A percentile compares a stretch with the other conserved stretches of the same genome.
Evolutionary conservation across 1,140 invertebrate genomes (phyloP).

Genomic region (Drosophila miranda): DNA sequence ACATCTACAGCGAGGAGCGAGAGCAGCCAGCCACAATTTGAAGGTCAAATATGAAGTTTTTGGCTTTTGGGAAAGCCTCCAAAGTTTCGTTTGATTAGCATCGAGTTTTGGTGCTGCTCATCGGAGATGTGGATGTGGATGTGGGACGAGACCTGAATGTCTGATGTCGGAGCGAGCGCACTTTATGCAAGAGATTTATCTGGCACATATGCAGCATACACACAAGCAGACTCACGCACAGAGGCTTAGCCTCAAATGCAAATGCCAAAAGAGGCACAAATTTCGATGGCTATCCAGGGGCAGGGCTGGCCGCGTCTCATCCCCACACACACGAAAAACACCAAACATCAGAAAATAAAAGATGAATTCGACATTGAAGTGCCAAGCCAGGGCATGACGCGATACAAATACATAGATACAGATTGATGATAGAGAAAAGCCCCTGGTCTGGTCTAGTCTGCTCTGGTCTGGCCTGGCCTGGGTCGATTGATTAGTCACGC

Average conservation of each 20-base stretch:
- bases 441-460: too few species aligned
- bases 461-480: too few species aligned
- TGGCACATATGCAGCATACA: constrained; percentile 5
- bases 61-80: constrained; percentile 39
- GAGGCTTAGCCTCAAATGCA: constrained; percentile 42
- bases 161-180: constrained; percentile 23
- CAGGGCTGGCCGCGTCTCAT: constrained; percentile 17
- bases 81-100: constrained; percentile 42
- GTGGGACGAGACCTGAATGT: constrained; percentile 23
- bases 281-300: constrained; percentile 3
- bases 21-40: constrained; percentile 23
- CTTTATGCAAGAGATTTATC: constrained; percentile 63
- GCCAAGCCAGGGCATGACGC: constrained; percentile 34
- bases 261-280: constrained; percentile 34
- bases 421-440: constrained; percentile 1
- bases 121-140: constrained; percentile 5
- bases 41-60: constrained; percentile 42
- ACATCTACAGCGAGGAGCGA: too few species aligned
- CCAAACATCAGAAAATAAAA: constrained; percentile 10
- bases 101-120: constrained; percentile 21
- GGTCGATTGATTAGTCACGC: constrained; percentile 52
- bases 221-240: background rate
- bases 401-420: constrained; percentile 6
- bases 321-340: constrained; percentile 21
- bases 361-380: constrained; percentile 48